These are phyloP conservation scores for Drosophila mettleri DNA, from an alignment of 2,888 invertebrate genomes.

Conservation along the genomic window DNA sequence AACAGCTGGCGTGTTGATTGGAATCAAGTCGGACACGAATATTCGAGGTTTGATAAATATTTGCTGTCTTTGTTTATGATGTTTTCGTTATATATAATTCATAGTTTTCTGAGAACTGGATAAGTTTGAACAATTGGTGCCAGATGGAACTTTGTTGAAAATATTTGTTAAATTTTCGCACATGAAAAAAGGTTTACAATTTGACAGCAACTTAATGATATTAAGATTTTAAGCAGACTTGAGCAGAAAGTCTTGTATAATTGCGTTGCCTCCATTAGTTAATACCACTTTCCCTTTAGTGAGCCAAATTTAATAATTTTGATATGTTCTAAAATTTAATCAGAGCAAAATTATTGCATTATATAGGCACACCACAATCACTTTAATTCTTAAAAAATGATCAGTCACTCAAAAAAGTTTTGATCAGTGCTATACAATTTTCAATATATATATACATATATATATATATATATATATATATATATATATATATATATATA, in stretches of 20 bases:
- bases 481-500: no score
- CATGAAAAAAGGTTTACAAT: not conserved
- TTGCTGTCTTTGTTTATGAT: slow-evolving; percentile 17
- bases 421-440: no score
- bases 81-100: not conserved
- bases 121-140: slow-evolving; percentile 53
- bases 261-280: not conserved
- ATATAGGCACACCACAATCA: no score
- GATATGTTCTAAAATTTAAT: no score
- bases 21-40: slow-evolving; percentile 13
- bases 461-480: no score
- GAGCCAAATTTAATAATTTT: not conserved
- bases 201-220: slow-evolving; percentile 3
- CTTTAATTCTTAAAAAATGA: no score
- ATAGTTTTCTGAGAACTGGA: slow-evolving; percentile 36
- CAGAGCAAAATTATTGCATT: no score
- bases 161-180: slow-evolving; percentile 32
- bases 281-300: not conserved
- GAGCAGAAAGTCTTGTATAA: not conserved
- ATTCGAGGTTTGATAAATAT: slow-evolving; percentile 44
- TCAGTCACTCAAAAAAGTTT: no score
- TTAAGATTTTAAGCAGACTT: not conserved
- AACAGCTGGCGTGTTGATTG: slow-evolving; percentile 53
- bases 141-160: slow-evolving; percentile 1
- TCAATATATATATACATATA: no score